phyloP scores from a whole-genome alignment of 2,797 vertebrate species.

The Typhlichthys subterraneus region DNA sequence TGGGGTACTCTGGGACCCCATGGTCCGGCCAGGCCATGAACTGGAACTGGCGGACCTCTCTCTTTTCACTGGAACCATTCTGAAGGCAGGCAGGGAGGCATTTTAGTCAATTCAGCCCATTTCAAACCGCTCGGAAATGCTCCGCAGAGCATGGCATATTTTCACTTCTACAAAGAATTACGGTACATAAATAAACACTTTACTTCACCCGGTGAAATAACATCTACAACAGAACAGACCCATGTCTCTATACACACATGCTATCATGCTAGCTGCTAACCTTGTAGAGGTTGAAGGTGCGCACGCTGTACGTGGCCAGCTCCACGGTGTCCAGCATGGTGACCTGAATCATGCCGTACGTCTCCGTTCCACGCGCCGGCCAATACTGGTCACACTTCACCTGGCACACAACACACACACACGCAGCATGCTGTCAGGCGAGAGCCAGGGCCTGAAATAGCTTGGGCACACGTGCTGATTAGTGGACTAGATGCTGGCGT shows the following conservation, averaged over 20 bases:
- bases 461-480: background rate
- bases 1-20: conserved; percentile 93
- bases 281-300: conserved; percentile 93
- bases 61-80: conserved; percentile 94
- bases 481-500: conserved; percentile 44
- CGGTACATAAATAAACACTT: too few relatives aligned
- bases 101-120: too few relatives aligned
- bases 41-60: conserved; percentile 94
- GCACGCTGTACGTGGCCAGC: conserved; percentile 89
- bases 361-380: conserved; percentile 83
- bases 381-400: conserved; percentile 98
- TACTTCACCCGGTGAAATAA: too few relatives aligned
- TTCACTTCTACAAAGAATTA: too few relatives aligned
- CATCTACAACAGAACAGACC: too few relatives aligned
- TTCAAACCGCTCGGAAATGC: too few relatives aligned
- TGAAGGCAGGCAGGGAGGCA: conserved; percentile 44
- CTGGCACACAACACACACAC: conserved; percentile 62
- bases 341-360: conserved; percentile 91
- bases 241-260: background rate
- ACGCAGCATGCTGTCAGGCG: background rate
- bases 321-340: conserved; percentile 91
- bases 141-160: too few relatives aligned
- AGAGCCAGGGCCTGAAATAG: background rate
- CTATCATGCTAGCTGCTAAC: conserved; percentile 36
- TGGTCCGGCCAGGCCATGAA: conserved; percentile 98